A percentile compares a stretch with the other conserved stretches of the same genome.
These are phyloP conservation scores for Leptinotarsa rubiginosa DNA, from an alignment of 2,888 invertebrate genomes.

Conservation along the genomic window DNA sequence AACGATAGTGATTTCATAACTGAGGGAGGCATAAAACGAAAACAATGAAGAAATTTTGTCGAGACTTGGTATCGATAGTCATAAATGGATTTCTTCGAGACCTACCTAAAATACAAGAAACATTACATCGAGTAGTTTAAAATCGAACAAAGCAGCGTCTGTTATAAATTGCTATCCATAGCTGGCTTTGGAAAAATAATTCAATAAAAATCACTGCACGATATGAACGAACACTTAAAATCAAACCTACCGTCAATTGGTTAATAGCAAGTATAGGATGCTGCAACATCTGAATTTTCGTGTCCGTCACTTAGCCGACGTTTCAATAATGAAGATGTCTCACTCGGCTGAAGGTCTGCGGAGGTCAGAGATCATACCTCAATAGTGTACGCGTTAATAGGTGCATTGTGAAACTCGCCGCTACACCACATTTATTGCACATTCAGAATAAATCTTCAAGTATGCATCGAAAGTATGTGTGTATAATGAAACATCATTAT, in stretches of 20 bases:
- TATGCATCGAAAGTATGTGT: background rate
- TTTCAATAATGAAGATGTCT: constrained; percentile 19
- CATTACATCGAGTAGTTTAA: too few relatives aligned
- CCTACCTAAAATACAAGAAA: too few relatives aligned
- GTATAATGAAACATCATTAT: constrained; percentile 16
- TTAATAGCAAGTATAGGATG: constrained; percentile 1
- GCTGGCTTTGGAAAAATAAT: background rate
- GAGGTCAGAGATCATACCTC: constrained; percentile 39
- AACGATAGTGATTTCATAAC: too few relatives aligned
- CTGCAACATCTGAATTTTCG: background rate
- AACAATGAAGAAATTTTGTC: too few relatives aligned
- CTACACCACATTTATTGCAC: background rate
- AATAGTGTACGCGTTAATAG: constrained; percentile 38
- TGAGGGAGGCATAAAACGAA: too few relatives aligned
- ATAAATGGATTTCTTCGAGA: too few relatives aligned
- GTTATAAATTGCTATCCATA: too few relatives aligned
- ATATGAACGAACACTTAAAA: background rate
- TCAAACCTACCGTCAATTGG: background rate
- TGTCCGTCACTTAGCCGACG: constrained; percentile 11
- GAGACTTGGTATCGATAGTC: too few relatives aligned
- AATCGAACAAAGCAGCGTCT: too few relatives aligned
- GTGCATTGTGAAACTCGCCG: constrained; percentile 32
- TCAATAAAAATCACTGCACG: background rate
- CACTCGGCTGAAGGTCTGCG: constrained; percentile 12
- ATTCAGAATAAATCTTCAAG: background rate